Conservation (phyloP, 2,797 vertebrate species). For the Sus cebifrons region DNA sequence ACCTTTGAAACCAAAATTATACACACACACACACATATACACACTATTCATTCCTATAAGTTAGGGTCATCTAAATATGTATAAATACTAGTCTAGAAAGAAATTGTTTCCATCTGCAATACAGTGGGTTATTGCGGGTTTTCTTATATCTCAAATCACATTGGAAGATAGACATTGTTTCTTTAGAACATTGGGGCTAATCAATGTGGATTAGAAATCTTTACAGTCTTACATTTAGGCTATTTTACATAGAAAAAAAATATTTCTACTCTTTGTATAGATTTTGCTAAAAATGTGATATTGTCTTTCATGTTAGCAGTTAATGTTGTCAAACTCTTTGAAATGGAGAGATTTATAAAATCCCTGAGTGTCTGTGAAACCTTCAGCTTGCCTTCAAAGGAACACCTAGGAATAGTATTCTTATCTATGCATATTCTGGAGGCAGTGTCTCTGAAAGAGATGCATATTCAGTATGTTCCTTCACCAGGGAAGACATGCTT, state of each 20-base stretch:
- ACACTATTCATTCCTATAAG: not conserved
- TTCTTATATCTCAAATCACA: not conserved
- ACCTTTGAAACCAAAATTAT: not conserved
- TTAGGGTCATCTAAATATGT: constrained; percentile 7
- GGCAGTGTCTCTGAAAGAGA: not conserved
- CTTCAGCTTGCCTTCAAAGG: not conserved
- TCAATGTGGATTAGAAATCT: not conserved
- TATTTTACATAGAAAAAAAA: not conserved
- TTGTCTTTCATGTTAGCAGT: constrained; percentile 23
- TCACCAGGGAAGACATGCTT: not conserved
- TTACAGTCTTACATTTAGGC: not conserved
- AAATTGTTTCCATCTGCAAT: not conserved
- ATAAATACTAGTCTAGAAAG: not conserved
- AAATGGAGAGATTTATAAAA: constrained; percentile 13
- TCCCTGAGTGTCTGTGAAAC: not conserved
- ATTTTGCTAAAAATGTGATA: constrained; percentile 37
- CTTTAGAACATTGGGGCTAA: not conserved
- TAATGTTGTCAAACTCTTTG: constrained; percentile 31
- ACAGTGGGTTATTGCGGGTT: not conserved
- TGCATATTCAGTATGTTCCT: not conserved
- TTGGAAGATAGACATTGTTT: not conserved
- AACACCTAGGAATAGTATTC: not conserved
- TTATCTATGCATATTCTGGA: not conserved
- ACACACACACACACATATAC: not conserved
- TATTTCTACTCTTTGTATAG: not conserved